A percentile compares a stretch with the other conserved stretches of the same genome.
phyloP scores from a whole-genome alignment of 2,113 vertebrate genomes.

The western clawed frog (Xenopus tropicalis) region DNA sequence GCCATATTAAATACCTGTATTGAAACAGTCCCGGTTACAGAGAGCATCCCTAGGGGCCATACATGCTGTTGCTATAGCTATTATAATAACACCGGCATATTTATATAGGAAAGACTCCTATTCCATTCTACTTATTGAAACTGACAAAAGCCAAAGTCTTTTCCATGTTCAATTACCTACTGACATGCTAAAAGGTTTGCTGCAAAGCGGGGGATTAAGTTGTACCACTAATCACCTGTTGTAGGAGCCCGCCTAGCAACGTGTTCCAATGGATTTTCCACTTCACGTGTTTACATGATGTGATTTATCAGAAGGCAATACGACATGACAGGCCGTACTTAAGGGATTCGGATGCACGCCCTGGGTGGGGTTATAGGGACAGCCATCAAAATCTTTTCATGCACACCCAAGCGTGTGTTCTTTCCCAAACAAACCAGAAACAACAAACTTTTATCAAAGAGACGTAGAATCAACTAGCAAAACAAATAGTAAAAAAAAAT shows the following conservation, averaged over 20 bases:
- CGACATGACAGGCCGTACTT: constrained; percentile 24
- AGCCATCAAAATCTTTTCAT: constrained; percentile 13
- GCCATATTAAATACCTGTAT: too few species aligned
- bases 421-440: constrained; percentile 3
- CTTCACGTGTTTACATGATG: constrained; percentile 37
- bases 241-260: constrained; percentile 24
- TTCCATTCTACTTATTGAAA: not conserved
- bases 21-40: too few species aligned
- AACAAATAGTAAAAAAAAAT: not conserved
- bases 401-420: constrained; percentile 16
- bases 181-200: not conserved
- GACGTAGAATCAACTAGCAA: not conserved
- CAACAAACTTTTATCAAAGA: not conserved
- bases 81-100: too few species aligned
- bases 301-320: constrained; percentile 35
- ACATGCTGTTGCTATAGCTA: too few species aligned
- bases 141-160: constrained; percentile 6
- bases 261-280: constrained; percentile 40
- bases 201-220: constrained; percentile 22
- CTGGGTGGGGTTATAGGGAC: constrained; percentile 24
- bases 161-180: constrained; percentile 12
- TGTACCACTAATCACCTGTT: constrained; percentile 36
- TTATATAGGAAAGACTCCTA: too few species aligned
- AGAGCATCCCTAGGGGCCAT: too few species aligned
- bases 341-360: constrained; percentile 28